These are phyloP conservation scores for Drosophila rellima DNA, from an alignment of 2,888 invertebrate species.

Conservation along the genomic window DNA sequence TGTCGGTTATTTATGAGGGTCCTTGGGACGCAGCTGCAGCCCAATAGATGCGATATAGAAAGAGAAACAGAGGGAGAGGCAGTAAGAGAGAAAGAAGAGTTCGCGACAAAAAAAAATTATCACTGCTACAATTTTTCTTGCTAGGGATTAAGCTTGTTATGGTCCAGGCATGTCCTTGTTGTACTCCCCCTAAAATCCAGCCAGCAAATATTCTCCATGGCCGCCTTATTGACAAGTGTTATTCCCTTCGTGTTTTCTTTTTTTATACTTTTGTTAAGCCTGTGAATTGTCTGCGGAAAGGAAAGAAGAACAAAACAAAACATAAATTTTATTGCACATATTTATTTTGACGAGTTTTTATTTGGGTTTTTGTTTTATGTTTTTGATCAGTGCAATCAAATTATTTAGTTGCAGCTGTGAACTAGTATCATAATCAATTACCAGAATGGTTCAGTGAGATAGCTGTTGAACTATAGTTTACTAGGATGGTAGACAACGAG, in stretches of 20 bases:
- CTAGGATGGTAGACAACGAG: neutral
- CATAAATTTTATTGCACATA: slow-evolving; percentile 63
- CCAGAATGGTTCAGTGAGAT: neutral
- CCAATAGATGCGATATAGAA: slow-evolving; percentile 29
- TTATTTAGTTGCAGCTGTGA: slow-evolving; percentile 47
- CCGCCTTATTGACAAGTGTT: slow-evolving; percentile 58
- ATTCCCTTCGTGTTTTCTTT: slow-evolving; percentile 10
- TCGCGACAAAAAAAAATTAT: slow-evolving; percentile 52
- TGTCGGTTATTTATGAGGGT: slow-evolving; percentile 82
- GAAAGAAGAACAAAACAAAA: slow-evolving; percentile 25
- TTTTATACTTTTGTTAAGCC: slow-evolving; percentile 61
- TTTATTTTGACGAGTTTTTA: slow-evolving; percentile 55
- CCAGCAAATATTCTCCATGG: slow-evolving; percentile 18
- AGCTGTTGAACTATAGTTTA: neutral
- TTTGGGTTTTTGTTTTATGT: slow-evolving; percentile 30
- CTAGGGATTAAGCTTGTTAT: slow-evolving; percentile 75
- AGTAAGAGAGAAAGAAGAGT: slow-evolving; percentile 13
- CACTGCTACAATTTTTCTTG: slow-evolving; percentile 75
- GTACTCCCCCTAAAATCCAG: slow-evolving; percentile 17
- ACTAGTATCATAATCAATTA: neutral
- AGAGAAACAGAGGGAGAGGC: slow-evolving; percentile 3
- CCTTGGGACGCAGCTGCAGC: slow-evolving; percentile 76
- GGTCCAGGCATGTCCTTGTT: slow-evolving; percentile 45
- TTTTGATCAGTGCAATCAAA: slow-evolving; percentile 32
- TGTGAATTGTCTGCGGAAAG: slow-evolving; percentile 67